Base-by-base conservation (phyloP, 37 sponge, comb jelly and placozoan species). In the Geodia barretti region DNA sequence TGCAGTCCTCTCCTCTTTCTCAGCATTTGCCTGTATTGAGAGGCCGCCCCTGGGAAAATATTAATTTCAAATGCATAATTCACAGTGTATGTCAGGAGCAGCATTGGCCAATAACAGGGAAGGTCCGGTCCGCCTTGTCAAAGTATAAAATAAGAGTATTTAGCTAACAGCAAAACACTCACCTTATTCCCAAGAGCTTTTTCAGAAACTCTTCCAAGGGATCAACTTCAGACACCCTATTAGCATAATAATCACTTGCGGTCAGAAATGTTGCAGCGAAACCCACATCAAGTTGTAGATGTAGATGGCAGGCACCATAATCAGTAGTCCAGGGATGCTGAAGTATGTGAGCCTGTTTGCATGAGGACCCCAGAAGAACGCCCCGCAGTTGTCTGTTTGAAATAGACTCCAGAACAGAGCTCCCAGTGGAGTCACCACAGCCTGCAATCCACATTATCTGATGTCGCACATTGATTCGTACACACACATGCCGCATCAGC, bases 361-460 rank as follows among this genome's bases (percentile, higher is more conserved):
- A 64, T 87, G 78, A 0, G 92, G 92, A 4, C 38, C 54, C 39
- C 33, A 75, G 24, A 26, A 28, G 37, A 91, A 83, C 41, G 0
- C 34, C 19, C 81, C 85, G 70, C 81, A 85, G 9, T 34, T 34
- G 19, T 73, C 47, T 1, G 60, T 29, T 36, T 64, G 32, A 70
- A 91, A 91, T 28, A 91, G 20, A 21, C 77, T 91, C 92, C 92
- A 91, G 65, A 91, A 91, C 54, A 91, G 47, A 64, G 84, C 79
- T 70, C 92, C 92, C 31, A 91, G 75, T n/a, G 92, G 92, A 32
- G 88, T 91, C 19, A 86, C 88, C 69, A 91, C 31, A 4, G 92
- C 37, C 92, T 91, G 37, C 42, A 54, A 25, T 25, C 9, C n/a
- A n/a, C n/a, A n/a, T n/a, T n/a, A n/a, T n/a, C n/a, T n/a, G n/a